These are phyloP conservation scores for Standfussiana lucernea DNA, from an alignment of 2,888 invertebrate genomes.

Conservation along the genomic window DNA sequence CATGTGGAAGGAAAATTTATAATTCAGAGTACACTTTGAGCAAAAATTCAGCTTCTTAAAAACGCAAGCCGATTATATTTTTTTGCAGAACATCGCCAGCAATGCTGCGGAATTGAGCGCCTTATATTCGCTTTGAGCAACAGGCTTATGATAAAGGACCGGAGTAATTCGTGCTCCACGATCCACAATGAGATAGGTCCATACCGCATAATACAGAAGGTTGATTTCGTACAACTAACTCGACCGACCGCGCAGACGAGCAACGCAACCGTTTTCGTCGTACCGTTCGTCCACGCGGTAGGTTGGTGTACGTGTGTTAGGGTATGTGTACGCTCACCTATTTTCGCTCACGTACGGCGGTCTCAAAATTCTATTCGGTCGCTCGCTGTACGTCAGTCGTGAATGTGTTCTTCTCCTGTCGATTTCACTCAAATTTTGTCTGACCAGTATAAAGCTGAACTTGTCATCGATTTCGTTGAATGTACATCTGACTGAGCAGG, in stretches of 20 bases:
- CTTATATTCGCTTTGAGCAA: constrained; percentile 50
- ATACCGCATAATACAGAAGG: background rate
- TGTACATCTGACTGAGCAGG: background rate
- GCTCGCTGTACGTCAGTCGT: background rate
- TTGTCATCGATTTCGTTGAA: background rate
- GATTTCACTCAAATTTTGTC: background rate
- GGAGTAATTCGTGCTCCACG: constrained; percentile 40
- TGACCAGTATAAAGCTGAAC: background rate
- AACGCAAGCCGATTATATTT: constrained; percentile 22
- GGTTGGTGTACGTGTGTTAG: no score
- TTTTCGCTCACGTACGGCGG: no score
- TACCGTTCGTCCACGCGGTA: no score
- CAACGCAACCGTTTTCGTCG: no score
- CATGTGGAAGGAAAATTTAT: background rate
- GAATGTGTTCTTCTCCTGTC: background rate
- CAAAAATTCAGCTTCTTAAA: constrained; percentile 14
- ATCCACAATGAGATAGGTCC: constrained; percentile 13
- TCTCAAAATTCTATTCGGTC: background rate
- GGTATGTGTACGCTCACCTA: no score
- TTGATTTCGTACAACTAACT: background rate
- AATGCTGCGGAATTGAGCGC: constrained; percentile 20
- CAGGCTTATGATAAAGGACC: constrained; percentile 55
- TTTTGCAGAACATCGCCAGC: constrained; percentile 22
- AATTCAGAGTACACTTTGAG: background rate
- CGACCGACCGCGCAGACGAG: no score